Evolutionary conservation across 2,888 invertebrate species (phyloP).

Genomic region (Drosophila nr. medialis): DNA sequence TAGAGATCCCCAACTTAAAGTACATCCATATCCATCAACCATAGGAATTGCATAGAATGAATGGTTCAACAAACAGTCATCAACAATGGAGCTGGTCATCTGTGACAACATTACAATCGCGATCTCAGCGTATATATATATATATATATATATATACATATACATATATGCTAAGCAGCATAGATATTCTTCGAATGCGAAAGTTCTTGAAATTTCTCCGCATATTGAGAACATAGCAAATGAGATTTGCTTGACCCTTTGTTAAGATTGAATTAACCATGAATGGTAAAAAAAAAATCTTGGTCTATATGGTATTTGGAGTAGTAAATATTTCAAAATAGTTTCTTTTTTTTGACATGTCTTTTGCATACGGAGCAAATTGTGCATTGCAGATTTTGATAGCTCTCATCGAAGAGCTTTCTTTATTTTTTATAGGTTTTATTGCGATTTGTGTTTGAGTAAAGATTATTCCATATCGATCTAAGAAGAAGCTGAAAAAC

Average conservation of each 20-base stretch:
- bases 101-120: background rate
- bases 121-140: background rate
- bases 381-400: background rate
- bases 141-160: background rate
- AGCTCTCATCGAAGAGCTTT: background rate
- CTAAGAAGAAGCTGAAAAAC: slow-evolving; percentile 25
- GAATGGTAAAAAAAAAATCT: background rate
- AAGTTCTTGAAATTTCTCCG: slow-evolving; percentile 9
- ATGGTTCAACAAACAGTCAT: background rate
- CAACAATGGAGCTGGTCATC: background rate
- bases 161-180: background rate
- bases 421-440: background rate
- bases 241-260: background rate
- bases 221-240: background rate
- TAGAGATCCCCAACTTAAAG: background rate
- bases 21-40: background rate
- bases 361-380: background rate
- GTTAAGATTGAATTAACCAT: background rate
- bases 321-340: background rate
- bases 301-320: background rate
- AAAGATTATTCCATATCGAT: slow-evolving; percentile 3
- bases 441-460: background rate
- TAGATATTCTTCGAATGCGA: slow-evolving; percentile 4
- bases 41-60: background rate
- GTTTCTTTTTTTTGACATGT: background rate